Evolutionary conservation across 2,113 vertebrate species (phyloP), one percentile per base, ranked within the genome.

Genomic region (Erpornis zantholeuca): DNA sequence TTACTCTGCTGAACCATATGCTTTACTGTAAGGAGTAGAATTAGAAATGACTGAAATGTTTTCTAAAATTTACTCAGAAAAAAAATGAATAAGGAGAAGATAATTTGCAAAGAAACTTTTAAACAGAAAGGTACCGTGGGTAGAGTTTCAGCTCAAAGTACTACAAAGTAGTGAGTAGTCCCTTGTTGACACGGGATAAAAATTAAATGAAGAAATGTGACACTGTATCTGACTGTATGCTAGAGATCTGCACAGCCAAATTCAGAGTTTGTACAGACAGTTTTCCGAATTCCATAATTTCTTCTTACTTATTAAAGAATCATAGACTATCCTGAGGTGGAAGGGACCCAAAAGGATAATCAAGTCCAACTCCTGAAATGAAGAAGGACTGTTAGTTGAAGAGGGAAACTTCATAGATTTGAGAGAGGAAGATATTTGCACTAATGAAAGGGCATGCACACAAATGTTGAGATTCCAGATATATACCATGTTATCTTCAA

Each of bases 371-470:
- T 69, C 40, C 24, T 28, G 15, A 76, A 69, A 56, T 28, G 5
- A 95, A 69, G 28, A 90, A 52, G 12, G 23, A 72, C 38, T 88
- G 66, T 50, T 88, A 82, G 49, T 3, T 45, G 36, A 63, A 82
- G 47, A 50, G 12, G 8, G 14, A 78, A 70, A 49, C 9, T 70
- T 45, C 19, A n/a, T 1, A 65, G 22, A 45, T 93, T 73, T 79
- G 57, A 64, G 11, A 35, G 18, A 59, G 20, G 27, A 76, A 64
- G 16, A 25, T 69, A 57, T 28, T 82, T 80, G 6, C 29, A 27
- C 2, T 52, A 68, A 71, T 28, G n/a, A 80, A 52, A 69, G 25
- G 12, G 11, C 0, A 0, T 12, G 10, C 17, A 71, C 21, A 64
- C 42, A 88, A 80, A 47, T 28, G 5, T 53, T 82, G 36, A 22